Base-by-base conservation (phyloP, 2,113 vertebrate genomes). In the Emydura subglobosa region DNA sequence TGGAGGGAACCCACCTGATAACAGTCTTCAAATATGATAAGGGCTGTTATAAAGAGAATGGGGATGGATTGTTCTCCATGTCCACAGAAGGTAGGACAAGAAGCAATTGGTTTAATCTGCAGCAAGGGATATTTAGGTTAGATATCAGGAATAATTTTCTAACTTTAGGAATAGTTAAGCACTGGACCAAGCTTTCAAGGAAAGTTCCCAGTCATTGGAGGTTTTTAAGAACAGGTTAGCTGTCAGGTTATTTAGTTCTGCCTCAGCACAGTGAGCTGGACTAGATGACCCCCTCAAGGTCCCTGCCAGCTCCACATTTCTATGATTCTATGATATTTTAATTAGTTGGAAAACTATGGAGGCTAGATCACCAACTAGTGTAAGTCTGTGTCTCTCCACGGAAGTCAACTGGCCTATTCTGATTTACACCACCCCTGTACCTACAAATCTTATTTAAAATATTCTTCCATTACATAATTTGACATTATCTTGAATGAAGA, bases 291-390 rank as follows among this genome's bases (percentile, higher is more conserved):
- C 29, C 17, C 61, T 68, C 16, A 17, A 19, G 61, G 34, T 68
- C 65, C 34, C 19, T 39, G 4, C 31, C 17, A 34, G 34, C 65
- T 4, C 65, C n/a, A 34, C 31, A n/a, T 21, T 14, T 2, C 47
- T n/a, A 6, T 49, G 39, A 22, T 34, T 79, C 34, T 27, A n/a
- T 1, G 1, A n/a, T 19, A 1, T 12, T 12, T 55, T 14, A 39
- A 87, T 79, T 21, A 74, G 22, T 4, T 3, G 1, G 59, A 50
- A 54, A 6, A 5, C 10, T 1, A 22, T 9, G 29, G 65, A 3
- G 61, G 72, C 61, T 1, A 1, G 76, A 53, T 90, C 44, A 14
- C 1, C 42, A 57, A n/a, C 54, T 0, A 0, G 19, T 1, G 0
- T 68, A 1, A 1, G 0, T 72, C 25, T 78, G 10, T 22, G 89